phyloP scores from a whole-genome alignment of 2,888 invertebrate genomes.

The Anthophora plumipes region DNA sequence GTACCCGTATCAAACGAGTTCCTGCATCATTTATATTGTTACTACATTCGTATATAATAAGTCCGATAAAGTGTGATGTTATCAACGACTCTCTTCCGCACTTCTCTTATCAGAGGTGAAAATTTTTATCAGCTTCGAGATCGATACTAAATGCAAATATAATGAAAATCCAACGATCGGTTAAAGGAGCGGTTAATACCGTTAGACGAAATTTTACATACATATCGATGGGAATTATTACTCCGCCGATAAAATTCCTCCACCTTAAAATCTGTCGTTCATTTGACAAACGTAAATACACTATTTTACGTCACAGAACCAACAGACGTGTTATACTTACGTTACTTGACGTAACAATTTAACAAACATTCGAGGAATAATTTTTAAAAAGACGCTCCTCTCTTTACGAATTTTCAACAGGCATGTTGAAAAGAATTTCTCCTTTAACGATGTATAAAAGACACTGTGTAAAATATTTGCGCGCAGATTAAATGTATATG shows the following conservation, averaged over 20 bases:
- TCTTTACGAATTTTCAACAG: too few relatives aligned
- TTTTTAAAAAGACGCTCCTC: too few relatives aligned
- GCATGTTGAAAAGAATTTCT: too few relatives aligned
- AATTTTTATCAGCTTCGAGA: constrained; percentile 5
- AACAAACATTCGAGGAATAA: too few relatives aligned
- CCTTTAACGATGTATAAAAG: too few relatives aligned
- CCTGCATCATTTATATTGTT: neutral
- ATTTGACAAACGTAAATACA: neutral
- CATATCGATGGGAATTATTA: too few relatives aligned
- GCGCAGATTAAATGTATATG: too few relatives aligned
- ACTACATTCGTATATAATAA: neutral
- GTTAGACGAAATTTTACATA: neutral
- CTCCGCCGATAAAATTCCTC: too few relatives aligned
- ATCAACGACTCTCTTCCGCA: constrained; percentile 23
- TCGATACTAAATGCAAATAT: neutral
- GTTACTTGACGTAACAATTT: too few relatives aligned
- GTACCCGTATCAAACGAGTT: neutral
- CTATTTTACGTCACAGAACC: too few relatives aligned
- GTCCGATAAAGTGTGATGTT: neutral
- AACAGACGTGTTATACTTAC: too few relatives aligned
- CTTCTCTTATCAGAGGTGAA: constrained; percentile 27
- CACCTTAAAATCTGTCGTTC: neutral
- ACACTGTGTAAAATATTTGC: neutral
- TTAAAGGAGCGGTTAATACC: neutral
- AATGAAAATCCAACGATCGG: neutral